A percentile compares a stretch with the other conserved stretches of the same genome.
Conservation (phyloP, 1,140 invertebrate genomes). For the Diuraphis noxia region DNA sequence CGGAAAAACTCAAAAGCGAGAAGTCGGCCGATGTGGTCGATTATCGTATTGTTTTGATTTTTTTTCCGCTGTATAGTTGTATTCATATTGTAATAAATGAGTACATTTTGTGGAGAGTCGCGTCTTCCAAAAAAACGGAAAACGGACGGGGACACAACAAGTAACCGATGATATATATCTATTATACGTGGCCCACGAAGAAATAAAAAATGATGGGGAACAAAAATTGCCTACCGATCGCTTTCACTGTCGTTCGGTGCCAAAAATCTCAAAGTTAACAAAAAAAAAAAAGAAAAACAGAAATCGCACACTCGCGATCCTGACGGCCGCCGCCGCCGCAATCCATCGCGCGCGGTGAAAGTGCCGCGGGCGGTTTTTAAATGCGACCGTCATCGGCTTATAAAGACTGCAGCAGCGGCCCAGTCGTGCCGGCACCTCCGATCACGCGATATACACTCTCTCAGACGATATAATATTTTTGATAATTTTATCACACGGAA, state of each 20-base stretch:
- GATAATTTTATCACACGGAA: neutral
- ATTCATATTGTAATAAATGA: neutral
- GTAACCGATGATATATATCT: too few relatives aligned
- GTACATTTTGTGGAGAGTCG: neutral
- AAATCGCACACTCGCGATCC: neutral
- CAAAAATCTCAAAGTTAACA: neutral
- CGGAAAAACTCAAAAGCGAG: neutral
- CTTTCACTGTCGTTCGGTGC: neutral
- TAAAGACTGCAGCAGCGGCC: neutral
- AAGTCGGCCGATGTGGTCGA: neutral
- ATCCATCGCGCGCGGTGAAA: constrained; percentile 24
- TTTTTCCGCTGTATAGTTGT: neutral
- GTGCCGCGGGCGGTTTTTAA: neutral
- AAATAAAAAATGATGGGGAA: neutral
- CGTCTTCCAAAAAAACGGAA: neutral
- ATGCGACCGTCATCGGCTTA: neutral
- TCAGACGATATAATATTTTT: neutral
- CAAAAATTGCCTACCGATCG: neutral
- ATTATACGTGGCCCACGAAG: neutral
- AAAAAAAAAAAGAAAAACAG: neutral
- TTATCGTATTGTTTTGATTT: neutral
- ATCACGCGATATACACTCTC: neutral
- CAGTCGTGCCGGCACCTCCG: neutral
- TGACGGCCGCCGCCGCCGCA: neutral
- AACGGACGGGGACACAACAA: neutral